Base-by-base conservation (phyloP, 2,113 vertebrate species). In the Rafetus swinhoei region DNA sequence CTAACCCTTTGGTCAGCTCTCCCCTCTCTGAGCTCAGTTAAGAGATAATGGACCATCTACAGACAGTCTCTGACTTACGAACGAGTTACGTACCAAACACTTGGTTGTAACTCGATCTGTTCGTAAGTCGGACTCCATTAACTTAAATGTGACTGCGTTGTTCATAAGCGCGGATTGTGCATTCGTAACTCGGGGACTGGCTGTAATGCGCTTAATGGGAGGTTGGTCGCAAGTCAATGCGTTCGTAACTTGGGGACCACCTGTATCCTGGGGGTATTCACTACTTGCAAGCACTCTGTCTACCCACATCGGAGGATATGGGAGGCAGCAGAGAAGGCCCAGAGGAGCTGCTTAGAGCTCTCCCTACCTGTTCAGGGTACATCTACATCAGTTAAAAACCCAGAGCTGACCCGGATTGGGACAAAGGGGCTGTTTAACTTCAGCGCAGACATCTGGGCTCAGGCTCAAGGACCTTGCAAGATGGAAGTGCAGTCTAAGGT, bases 1-100 rank as follows among this genome's bases (percentile, higher is more conserved):
- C n/a, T 10, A 45, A 6, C 6, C 0, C 21, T 45, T 5, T 8
- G 50, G 7, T 13, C 25, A 1, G 10, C 35, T n/a, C 0, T 0
- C 1, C 7, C 22, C 55, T 39, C 35, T 45, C 22, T 16, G 35
- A 72, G 65, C 32, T 35, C 32, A 72, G 19, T 45, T 35, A 72
- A n/a, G 62, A 32, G 32, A 69, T 25, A 62, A 69, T 2, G 8
- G 32, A 69, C 32, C 16, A 69, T 19, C 27, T 69, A 69, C 45
- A 5, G 45, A 45, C 45, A 45, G 45, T 45, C 45, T 45, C 45
- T 5, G 45, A 45, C 45, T 45, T 45, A 45, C 39, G 39, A 45
- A 45, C 39, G 5, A 45, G 39, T 45, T 45, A 45, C 6, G 45
- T 45, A 45, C 45, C 45, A 45, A 45, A 45, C 45, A 6, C 45